Evolutionary conservation across 2,113 vertebrate genomes (phyloP).

Genomic region (Microcebus ravelobensis): DNA sequence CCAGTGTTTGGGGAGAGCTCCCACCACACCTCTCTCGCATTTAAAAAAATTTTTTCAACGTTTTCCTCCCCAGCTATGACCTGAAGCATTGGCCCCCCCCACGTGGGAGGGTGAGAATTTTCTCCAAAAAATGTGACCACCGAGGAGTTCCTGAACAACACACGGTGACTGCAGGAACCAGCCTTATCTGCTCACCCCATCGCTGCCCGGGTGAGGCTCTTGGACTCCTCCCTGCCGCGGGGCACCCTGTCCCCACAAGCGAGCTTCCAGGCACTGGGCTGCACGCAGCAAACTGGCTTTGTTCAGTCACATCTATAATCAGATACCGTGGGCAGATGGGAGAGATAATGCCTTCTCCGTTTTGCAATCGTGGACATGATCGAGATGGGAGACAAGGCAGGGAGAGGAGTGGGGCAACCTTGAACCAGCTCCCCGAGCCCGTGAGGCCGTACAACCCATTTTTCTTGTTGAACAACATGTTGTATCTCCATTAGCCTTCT

Average conservation of each 20-base stretch:
- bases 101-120: constrained; percentile 75
- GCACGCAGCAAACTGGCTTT: constrained; percentile 63
- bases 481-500: constrained; percentile 71
- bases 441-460: constrained; percentile 66
- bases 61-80: constrained; percentile 76
- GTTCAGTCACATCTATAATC: constrained; percentile 67
- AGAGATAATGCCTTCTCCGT: constrained; percentile 72
- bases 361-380: constrained; percentile 76
- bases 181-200: constrained; percentile 75
- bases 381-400: constrained; percentile 70
- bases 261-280: constrained; percentile 50
- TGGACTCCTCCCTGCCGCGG: not conserved
- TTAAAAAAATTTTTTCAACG: not conserved
- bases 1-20: rapidly evolving
- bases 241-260: constrained; percentile 47
- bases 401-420: constrained; percentile 71
- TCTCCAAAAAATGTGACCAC: constrained; percentile 81
- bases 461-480: constrained; percentile 82
- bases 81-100: constrained; percentile 67
- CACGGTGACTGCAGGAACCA: constrained; percentile 78
- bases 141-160: constrained; percentile 78
- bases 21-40: not conserved
- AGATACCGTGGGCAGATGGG: constrained; percentile 78
- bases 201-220: not conserved
- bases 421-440: not conserved